A percentile compares a stretch with the other conserved stretches of the same genome.
Evolutionary conservation across 1,140 invertebrate genomes (phyloP).

Genomic region (Diplogasteroides magnus): DNA sequence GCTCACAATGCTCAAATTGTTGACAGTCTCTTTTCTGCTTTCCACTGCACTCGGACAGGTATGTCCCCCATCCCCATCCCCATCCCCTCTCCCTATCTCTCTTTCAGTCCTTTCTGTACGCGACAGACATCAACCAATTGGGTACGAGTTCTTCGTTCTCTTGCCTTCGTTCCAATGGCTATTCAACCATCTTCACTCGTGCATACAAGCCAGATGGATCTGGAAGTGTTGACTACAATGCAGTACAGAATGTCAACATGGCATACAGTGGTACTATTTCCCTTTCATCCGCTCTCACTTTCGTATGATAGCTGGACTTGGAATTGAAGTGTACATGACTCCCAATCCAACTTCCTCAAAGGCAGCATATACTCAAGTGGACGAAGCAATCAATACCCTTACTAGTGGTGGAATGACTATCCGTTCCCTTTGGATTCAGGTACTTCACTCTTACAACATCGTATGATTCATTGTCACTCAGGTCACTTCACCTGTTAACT

Average conservation of each 20-base stretch:
- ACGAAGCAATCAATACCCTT: conserved; percentile 14
- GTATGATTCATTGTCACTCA: background rate
- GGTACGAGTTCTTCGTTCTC: background rate
- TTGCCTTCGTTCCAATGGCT: background rate
- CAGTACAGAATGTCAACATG: conserved; percentile 14
- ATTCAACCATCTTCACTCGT: background rate
- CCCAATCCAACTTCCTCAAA: conserved; percentile 22
- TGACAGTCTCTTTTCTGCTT: no score
- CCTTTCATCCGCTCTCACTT: background rate
- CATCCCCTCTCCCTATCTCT: no score
- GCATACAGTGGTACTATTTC: conserved; percentile 13
- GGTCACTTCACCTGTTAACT: conserved; percentile 28
- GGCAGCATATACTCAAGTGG: conserved; percentile 17
- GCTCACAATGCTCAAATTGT: no score
- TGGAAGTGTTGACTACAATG: conserved; percentile 12
- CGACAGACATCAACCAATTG: background rate
- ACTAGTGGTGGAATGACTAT: conserved; percentile 18
- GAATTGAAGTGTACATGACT: conserved; percentile 29
- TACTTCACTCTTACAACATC: no score
- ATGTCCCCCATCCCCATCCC: no score
- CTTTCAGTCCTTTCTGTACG: background rate
- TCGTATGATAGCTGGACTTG: conserved; percentile 12
- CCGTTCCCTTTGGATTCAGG: conserved; percentile 27
- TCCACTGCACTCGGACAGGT: no score
- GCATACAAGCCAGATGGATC: conserved; percentile 11